Base-by-base conservation (phyloP, 2,113 vertebrate species). In the Notechis scutatus region DNA sequence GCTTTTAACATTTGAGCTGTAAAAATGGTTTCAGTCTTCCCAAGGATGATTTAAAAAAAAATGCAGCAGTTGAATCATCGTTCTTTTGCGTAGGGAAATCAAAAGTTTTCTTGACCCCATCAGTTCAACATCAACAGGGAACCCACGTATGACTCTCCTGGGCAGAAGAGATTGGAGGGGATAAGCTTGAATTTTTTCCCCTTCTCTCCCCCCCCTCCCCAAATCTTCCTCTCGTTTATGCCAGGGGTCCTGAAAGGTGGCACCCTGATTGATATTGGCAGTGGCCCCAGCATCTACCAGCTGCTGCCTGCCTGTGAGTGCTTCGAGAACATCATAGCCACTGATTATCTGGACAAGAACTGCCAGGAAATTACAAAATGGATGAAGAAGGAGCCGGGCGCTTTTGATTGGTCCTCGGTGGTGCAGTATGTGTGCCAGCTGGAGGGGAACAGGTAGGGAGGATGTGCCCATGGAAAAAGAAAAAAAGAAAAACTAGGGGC, bases 391-490 rank as follows among this genome's bases (percentile, higher is more conserved):
- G 96, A 97, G 34, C 96, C 95, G 0, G 97, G 91, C 0, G 96
- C 96, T 69, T 97, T 97, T n/a, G 93, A 97, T 92, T 98, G 97
- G 97, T 95, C 94, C 56, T 95, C 95, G 0, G 81, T 97, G 89
- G 96, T 97, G 61, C 95, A 96, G 89, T 95, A 95, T 12, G 95
- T 98, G 52, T 97, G 97, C 91, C 94, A 97, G 24, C 92, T 97
- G 18, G 97, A 98, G 88, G 96, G 97, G 0, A 94, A 96, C 94
- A 97, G 97, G 97, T 97, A 95, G 55, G 47, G n/a, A 96, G 97
- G 26, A 61, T 39, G 45, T 26, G 2, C 14, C 5, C 50, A 4
- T 54, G n/a, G 34, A 20, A 52, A 3, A 39, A 50, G 26, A 7
- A 15, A 50, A 20, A 52, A 3, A 39, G 29, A 47, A 7, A 15